These are phyloP conservation scores for Valencia hispanica DNA, from an alignment of 2,797 vertebrate genomes.

Conservation along the genomic window DNA sequence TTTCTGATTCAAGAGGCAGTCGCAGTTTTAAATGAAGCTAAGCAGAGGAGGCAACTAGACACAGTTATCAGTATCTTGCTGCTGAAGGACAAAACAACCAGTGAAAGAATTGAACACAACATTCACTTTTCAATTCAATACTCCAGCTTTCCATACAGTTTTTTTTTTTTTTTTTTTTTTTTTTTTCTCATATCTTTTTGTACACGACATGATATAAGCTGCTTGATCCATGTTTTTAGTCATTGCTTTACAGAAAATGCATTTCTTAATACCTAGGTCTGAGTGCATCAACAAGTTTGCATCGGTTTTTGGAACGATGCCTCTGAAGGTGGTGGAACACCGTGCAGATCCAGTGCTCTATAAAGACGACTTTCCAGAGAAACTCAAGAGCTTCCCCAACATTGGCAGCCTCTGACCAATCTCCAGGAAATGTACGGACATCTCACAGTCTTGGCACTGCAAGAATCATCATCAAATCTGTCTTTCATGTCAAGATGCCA, in stretches of 20 bases:
- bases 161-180: neutral
- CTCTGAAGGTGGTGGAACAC: slow-evolving; percentile 97
- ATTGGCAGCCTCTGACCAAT: slow-evolving; percentile 92
- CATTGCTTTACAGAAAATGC: neutral
- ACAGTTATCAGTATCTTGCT: neutral
- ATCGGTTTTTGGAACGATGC: slow-evolving; percentile 97
- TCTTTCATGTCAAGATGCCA: slow-evolving; percentile 14
- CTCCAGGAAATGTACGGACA: slow-evolving; percentile 14
- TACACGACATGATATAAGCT: neutral
- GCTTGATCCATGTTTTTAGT: neutral
- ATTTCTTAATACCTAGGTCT: slow-evolving; percentile 77
- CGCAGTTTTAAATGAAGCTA: neutral
- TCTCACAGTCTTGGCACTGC: slow-evolving; percentile 26
- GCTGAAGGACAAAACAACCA: neutral
- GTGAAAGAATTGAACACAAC: too few species aligned
- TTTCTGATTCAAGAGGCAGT: neutral
- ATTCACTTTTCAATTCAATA: neutral
- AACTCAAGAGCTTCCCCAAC: slow-evolving; percentile 99
- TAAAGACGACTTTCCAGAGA: slow-evolving; percentile 98
- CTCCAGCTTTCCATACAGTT: neutral
- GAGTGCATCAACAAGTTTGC: slow-evolving; percentile 99
- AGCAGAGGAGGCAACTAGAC: neutral
- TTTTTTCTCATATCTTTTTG: neutral
- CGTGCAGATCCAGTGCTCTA: slow-evolving; percentile 96
- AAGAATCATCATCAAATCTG: neutral